phyloP scores from a whole-genome alignment of 1,140 invertebrate genomes.

The Kradibia gibbosae region DNA sequence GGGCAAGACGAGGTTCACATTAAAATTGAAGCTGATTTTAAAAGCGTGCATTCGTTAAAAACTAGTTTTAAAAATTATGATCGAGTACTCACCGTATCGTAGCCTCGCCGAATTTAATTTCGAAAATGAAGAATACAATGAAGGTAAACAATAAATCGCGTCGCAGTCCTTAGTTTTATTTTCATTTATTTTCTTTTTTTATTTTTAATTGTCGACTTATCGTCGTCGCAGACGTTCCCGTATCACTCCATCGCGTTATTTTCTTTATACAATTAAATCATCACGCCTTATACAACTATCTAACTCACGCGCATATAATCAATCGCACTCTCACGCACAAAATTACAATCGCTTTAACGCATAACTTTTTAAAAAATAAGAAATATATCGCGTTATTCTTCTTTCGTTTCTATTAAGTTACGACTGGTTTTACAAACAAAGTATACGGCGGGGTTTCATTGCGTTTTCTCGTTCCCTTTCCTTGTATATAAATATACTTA shows the following conservation, averaged over 20 bases:
- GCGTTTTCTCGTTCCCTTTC: slow-evolving; percentile 25
- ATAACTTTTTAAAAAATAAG: slow-evolving; percentile 19
- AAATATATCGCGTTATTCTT: slow-evolving; percentile 14
- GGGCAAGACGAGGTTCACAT: neutral
- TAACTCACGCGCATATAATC: slow-evolving; percentile 37
- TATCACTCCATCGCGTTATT: slow-evolving; percentile 36
- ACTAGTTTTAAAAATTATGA: neutral
- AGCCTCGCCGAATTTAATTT: slow-evolving; percentile 21
- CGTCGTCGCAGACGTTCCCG: slow-evolving; percentile 45
- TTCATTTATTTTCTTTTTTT: slow-evolving; percentile 36
- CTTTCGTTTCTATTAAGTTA: neutral
- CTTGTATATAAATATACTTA: slow-evolving; percentile 24
- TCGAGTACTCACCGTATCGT: neutral
- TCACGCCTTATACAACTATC: slow-evolving; percentile 49
- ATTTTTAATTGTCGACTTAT: slow-evolving; percentile 45
- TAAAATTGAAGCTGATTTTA: neutral
- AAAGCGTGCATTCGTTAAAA: neutral
- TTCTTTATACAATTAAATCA: slow-evolving; percentile 47
- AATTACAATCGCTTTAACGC: slow-evolving; percentile 27
- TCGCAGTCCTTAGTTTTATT: slow-evolving; percentile 35
- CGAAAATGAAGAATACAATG: slow-evolving; percentile 28
- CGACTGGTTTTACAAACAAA: slow-evolving; percentile 38
- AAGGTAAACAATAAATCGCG: slow-evolving; percentile 44
- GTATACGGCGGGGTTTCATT: slow-evolving; percentile 42
- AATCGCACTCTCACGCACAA: slow-evolving; percentile 43